Base-by-base conservation (phyloP, 2,113 vertebrate species). In the Picathartes gymnocephalus region DNA sequence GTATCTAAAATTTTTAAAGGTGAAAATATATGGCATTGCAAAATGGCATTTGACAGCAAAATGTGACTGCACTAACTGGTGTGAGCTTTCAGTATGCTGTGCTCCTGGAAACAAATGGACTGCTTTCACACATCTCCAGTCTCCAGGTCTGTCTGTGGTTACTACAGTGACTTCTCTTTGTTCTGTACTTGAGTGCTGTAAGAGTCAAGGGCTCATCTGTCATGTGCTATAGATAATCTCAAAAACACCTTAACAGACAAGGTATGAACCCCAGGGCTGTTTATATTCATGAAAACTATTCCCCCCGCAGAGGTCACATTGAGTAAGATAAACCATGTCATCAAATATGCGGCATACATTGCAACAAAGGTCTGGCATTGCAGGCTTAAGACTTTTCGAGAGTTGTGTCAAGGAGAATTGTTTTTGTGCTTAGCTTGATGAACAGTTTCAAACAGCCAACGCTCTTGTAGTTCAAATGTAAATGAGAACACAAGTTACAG, bases 261-360 rank as follows among this genome's bases (percentile, higher is more conserved):
- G 25, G 65, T 95, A 92, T 16, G 4, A 94, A 94, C 90, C 88
- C 40, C 72, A 86, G 85, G 83, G 95, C 88, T 95, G 91, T 95
- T 97, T 96, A 97, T 95, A 96, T 96, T 97, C 90, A 97, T 97
- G 95, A 96, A 94, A 97, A 93, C 92, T 88, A 81, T 88, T 60
- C 27, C 58, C 50, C 80, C 44, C 53, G 25, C 69, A 88, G 93
- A 96, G 95, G 95, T 96, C 96, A 96, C 73, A 77, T 77, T 90
- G 86, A 96, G 72, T 91, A 94, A 95, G 83, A 84, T 81, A 96
- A 95, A 96, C 95, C 30, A 2, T 88, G 81, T 84, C 86, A 92
- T 97, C 94, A 93, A 95, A 97, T 94, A 96, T 81, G 81, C 93
- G 92, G 64, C 71, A 37, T 90, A 86, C 81, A 80, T 90, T 96